Percentiles rank a stretch among this genome's conserved stretches.
Evolutionary conservation across 2,888 invertebrate genomes (phyloP).

Genomic region (Hesperia comma): DNA sequence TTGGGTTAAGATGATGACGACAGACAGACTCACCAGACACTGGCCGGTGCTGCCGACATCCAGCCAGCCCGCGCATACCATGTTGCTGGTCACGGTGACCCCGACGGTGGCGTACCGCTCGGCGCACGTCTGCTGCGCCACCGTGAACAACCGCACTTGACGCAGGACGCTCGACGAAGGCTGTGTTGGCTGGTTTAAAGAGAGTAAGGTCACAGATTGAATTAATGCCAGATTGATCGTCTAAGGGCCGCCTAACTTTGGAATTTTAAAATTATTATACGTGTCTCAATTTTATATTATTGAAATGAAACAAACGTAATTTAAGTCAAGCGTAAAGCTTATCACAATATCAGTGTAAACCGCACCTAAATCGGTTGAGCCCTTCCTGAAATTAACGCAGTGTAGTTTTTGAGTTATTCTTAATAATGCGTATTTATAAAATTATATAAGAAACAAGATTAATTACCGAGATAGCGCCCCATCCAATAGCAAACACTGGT

Average conservation of each 20-base stretch:
- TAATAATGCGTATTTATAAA: too few species aligned
- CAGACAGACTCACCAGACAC: conserved; percentile 52
- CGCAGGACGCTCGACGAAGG: conserved; percentile 55
- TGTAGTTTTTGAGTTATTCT: too few species aligned
- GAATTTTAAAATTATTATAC: too few species aligned
- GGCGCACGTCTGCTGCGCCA: conserved; percentile 58
- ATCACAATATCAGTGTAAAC: too few species aligned
- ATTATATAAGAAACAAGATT: neutral
- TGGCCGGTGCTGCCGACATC: conserved; percentile 66
- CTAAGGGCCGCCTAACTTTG: too few species aligned
- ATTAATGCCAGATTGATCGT: too few species aligned
- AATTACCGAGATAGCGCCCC: conserved; percentile 63
- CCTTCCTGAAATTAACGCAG: too few species aligned
- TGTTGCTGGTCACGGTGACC: conserved; percentile 55
- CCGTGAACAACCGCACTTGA: conserved; percentile 56
- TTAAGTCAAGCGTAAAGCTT: too few species aligned
- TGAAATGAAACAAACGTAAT: too few species aligned
- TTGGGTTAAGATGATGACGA: too few species aligned
- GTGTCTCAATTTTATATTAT: too few species aligned
- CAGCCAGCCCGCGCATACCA: conserved; percentile 67
- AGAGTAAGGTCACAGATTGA: neutral
- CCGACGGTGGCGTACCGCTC: conserved; percentile 54
- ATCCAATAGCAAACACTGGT: conserved; percentile 63
- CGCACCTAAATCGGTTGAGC: too few species aligned
- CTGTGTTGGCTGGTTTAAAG: conserved; percentile 37